These are phyloP conservation scores for Drosophila elegans DNA, from an alignment of 1,140 invertebrate genomes.

Conservation along the genomic window DNA sequence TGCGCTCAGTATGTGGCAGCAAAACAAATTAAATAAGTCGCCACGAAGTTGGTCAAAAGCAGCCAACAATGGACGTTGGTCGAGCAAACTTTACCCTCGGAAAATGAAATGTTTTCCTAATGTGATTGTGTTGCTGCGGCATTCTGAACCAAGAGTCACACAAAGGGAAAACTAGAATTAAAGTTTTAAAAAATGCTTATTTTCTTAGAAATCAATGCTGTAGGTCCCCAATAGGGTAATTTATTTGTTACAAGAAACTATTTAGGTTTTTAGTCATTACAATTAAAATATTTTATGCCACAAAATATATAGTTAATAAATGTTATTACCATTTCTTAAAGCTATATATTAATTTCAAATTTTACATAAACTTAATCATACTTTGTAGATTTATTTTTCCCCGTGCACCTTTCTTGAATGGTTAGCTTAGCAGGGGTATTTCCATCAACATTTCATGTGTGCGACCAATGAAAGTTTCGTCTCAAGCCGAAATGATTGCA, in stretches of 20 bases:
- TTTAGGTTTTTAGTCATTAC: neutral
- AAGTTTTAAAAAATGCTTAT: neutral
- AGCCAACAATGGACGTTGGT: conserved; percentile 34
- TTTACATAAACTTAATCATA: no score
- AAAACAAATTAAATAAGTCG: conserved; percentile 53
- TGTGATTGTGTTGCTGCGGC: conserved; percentile 40
- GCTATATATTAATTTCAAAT: no score
- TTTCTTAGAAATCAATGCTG: neutral
- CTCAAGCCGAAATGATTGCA: conserved; percentile 47
- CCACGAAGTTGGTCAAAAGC: conserved; percentile 3
- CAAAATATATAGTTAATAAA: neutral
- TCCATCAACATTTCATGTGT: conserved; percentile 36
- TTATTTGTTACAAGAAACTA: neutral
- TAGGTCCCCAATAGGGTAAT: neutral
- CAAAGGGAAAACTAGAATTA: neutral
- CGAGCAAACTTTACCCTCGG: conserved; percentile 26
- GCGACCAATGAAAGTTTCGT: conserved; percentile 37
- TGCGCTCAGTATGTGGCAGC: conserved; percentile 31
- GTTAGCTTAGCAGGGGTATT: conserved; percentile 7
- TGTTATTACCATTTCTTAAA: no score
- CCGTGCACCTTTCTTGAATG: conserved; percentile 3
- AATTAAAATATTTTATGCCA: no score
- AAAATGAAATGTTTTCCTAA: conserved; percentile 32
- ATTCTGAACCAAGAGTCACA: conserved; percentile 6
- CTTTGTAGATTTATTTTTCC: neutral